Evolutionary conservation across 2,113 vertebrate species (phyloP).

Genomic region (Tympanuchus pallidicinctus): DNA sequence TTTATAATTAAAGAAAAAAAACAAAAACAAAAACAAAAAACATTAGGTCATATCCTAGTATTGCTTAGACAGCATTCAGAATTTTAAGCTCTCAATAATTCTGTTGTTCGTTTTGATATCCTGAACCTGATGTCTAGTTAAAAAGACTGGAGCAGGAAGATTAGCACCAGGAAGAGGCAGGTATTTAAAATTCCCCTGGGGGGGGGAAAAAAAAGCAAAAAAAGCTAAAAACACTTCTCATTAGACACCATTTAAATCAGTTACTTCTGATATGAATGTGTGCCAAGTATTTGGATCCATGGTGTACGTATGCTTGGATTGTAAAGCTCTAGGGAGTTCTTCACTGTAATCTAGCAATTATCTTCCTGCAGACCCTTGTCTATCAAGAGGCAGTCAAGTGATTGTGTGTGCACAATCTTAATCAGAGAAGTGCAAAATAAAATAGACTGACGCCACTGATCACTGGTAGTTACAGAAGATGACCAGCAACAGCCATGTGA

Average conservation of each 20-base stretch:
- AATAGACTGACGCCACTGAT: background rate
- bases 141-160: background rate
- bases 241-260: background rate
- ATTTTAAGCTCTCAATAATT: background rate
- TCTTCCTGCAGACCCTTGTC: background rate
- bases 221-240: background rate
- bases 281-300: background rate
- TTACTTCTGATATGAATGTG: background rate
- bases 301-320: background rate
- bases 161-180: background rate
- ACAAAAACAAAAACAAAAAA: background rate
- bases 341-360: background rate
- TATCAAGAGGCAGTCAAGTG: background rate
- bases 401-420: background rate
- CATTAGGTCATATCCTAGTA: background rate
- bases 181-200: background rate
- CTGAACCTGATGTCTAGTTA: background rate
- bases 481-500: background rate
- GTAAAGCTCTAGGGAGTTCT: background rate
- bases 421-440: background rate
- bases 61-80: background rate
- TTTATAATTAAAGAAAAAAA: background rate
- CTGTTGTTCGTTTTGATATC: background rate
- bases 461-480: background rate
- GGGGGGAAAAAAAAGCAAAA: background rate